Conservation (phyloP, 1,140 invertebrate species). For the Drosophila punjabiensis region DNA sequence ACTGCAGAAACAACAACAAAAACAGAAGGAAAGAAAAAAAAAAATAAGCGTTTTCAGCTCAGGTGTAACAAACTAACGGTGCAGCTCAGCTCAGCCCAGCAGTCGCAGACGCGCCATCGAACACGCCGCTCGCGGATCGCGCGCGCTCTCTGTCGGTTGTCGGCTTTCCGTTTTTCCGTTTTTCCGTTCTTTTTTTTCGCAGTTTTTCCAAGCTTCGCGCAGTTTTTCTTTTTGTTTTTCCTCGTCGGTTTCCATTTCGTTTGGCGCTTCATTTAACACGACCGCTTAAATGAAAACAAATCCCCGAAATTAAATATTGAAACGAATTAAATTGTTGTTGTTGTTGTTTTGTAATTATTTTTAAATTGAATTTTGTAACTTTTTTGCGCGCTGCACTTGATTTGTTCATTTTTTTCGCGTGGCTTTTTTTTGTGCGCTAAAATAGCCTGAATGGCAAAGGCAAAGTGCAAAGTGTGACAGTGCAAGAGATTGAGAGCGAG, state of each 20-base stretch:
- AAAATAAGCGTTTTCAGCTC: slow-evolving; percentile 50
- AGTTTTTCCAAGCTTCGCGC: slow-evolving; percentile 1
- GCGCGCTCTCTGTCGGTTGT: slow-evolving; percentile 19
- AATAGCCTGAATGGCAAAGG: slow-evolving; percentile 54
- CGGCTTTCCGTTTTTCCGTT: slow-evolving; percentile 11
- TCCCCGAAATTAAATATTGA: slow-evolving; percentile 4
- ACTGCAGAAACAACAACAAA: background rate
- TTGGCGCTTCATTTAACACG: slow-evolving; percentile 43
- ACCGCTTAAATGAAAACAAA: slow-evolving; percentile 33
- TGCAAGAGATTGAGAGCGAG: slow-evolving; percentile 30
- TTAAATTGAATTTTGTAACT: slow-evolving; percentile 6
- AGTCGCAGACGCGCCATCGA: slow-evolving; percentile 78
- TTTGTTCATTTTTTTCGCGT: slow-evolving; percentile 24
- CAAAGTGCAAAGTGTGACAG: slow-evolving; percentile 65
- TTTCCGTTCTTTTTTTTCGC: slow-evolving; percentile 1
- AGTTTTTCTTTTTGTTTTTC: slow-evolving; percentile 3
- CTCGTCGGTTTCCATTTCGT: slow-evolving; percentile 31
- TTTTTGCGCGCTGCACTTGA: slow-evolving; percentile 42
- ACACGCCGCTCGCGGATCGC: slow-evolving; percentile 58
- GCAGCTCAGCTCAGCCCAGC: slow-evolving; percentile 64
- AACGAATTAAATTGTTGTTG: slow-evolving; percentile 2
- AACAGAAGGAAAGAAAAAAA: background rate
- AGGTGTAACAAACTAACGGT: slow-evolving; percentile 83
- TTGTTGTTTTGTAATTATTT: background rate
- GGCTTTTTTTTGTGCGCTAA: slow-evolving; percentile 30